Percentiles rank a stretch among this genome's conserved stretches.
Evolutionary conservation across 2,797 vertebrate genomes (phyloP).

Genomic region (Podarcis siculus): DNA sequence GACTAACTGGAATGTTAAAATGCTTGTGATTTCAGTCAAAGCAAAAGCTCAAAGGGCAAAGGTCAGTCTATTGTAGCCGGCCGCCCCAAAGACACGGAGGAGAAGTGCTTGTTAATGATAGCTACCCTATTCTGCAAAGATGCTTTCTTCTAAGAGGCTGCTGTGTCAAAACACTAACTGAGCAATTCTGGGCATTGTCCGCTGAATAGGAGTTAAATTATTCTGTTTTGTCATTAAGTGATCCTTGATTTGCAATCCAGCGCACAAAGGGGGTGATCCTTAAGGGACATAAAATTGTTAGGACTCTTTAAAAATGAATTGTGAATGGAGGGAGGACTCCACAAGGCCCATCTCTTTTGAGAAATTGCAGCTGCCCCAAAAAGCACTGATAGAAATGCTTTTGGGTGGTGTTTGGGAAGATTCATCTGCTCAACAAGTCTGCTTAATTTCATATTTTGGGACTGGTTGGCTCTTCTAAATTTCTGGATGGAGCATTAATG

Average conservation of each 20-base stretch:
- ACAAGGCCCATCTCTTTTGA: conserved; percentile 45
- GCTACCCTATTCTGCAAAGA: conserved; percentile 82
- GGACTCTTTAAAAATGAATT: conserved; percentile 74
- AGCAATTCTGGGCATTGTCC: conserved; percentile 81
- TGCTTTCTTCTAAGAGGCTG: conserved; percentile 75
- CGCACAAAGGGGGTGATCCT: conserved; percentile 84
- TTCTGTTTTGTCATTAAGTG: conserved; percentile 87
- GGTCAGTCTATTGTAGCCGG: conserved; percentile 87
- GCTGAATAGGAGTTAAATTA: conserved; percentile 85
- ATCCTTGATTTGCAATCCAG: conserved; percentile 87
- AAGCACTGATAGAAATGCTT: conserved; percentile 9
- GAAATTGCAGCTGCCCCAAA: conserved; percentile 13
- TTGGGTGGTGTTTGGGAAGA: conserved; percentile 10
- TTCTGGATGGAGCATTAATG: neutral
- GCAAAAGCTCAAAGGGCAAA: conserved; percentile 87
- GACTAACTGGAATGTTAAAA: conserved; percentile 85
- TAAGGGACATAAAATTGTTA: conserved; percentile 87
- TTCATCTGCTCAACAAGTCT: neutral
- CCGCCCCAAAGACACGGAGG: conserved; percentile 74
- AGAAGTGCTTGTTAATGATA: conserved; percentile 86
- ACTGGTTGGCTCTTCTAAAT: neutral
- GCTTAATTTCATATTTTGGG: conserved; percentile 21
- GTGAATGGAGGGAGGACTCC: conserved; percentile 81
- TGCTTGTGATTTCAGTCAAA: conserved; percentile 82
- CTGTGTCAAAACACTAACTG: conserved; percentile 80